Evolutionary conservation across 2,113 vertebrate species (phyloP).

Genomic region (Pseudopodoces humilis): DNA sequence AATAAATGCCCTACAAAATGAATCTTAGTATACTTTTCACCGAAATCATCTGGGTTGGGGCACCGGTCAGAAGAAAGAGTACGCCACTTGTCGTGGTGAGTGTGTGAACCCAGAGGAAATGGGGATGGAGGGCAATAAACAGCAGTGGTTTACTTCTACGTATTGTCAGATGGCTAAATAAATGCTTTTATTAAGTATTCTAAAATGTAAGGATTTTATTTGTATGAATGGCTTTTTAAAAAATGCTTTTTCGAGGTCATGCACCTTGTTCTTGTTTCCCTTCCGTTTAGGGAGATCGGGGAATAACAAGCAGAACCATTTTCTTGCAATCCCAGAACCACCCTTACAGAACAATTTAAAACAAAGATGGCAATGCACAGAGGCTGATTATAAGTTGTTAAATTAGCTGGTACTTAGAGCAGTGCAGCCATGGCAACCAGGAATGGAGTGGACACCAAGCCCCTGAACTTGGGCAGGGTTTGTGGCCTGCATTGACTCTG

Average conservation of each 20-base stretch:
- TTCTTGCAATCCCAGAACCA: not conserved
- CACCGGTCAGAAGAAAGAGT: not conserved
- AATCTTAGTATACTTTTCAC: not conserved
- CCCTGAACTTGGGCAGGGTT: not conserved
- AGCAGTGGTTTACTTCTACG: not conserved
- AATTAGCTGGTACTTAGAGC: not conserved
- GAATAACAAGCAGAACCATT: not conserved
- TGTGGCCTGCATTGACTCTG: not conserved
- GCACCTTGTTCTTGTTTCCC: not conserved
- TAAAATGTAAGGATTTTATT: not conserved
- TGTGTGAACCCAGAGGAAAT: not conserved
- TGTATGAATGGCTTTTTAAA: not conserved
- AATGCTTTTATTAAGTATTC: not conserved
- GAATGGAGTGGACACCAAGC: not conserved
- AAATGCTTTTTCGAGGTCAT: rapidly evolving
- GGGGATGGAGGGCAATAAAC: not conserved
- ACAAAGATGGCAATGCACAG: not conserved
- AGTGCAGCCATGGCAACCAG: constrained; percentile 14
- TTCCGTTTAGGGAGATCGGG: not conserved
- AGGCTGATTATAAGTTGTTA: not conserved
- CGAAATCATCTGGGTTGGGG: not conserved
- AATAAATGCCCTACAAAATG: not conserved
- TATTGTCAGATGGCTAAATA: not conserved
- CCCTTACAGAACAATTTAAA: not conserved
- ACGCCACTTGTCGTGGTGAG: not conserved